Conservation (phyloP, 2,797 vertebrate genomes). For the Strix occidentalis region DNA sequence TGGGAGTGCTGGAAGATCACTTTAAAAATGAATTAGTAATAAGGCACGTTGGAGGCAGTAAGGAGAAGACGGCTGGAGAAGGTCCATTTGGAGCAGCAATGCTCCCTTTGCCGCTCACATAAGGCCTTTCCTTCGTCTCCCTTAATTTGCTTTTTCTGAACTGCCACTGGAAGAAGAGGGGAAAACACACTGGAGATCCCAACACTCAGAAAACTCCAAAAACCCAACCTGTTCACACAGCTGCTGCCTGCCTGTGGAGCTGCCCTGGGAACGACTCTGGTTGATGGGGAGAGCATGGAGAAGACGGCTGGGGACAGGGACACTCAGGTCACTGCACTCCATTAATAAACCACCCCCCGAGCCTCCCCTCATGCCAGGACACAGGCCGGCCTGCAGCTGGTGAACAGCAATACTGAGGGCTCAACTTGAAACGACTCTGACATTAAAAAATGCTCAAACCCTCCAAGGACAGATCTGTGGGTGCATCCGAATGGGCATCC, state of each 20-base stretch:
- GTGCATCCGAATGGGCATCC: neutral
- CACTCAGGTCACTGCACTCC: neutral
- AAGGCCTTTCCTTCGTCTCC: neutral
- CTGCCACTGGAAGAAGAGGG: neutral
- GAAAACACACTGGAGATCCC: neutral
- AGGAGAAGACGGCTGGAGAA: conserved; percentile 31
- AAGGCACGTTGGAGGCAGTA: conserved; percentile 25
- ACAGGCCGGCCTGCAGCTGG: neutral
- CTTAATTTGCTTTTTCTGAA: neutral
- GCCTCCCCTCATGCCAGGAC: neutral
- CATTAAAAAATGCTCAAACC: neutral
- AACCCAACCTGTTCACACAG: neutral
- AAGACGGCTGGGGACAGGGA: neutral
- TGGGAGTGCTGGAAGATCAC: conserved; percentile 54
- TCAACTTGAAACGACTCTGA: neutral
- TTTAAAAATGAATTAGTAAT: conserved; percentile 73
- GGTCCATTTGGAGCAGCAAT: conserved; percentile 13
- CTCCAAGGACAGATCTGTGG: neutral
- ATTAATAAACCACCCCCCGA: neutral
- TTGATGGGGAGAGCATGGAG: neutral
- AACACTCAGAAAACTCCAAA: neutral
- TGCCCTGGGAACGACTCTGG: neutral
- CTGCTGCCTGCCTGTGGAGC: neutral
- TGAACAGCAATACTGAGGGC: neutral
- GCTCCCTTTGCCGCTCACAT: neutral